phyloP scores from a whole-genome alignment of 2,113 vertebrate species.

The Amblyopsis rosae region DNA sequence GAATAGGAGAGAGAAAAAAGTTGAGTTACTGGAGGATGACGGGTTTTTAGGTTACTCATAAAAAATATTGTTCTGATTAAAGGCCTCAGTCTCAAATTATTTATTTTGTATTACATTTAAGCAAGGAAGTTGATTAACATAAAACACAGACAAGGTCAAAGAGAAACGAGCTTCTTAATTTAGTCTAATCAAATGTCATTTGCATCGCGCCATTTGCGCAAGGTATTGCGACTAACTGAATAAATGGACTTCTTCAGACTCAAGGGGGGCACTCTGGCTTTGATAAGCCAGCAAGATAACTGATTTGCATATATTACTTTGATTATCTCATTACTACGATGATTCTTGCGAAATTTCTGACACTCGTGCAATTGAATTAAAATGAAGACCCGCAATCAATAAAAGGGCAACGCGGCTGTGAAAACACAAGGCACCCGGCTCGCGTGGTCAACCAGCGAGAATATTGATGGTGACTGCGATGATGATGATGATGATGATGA shows the following conservation, averaged over 20 bases:
- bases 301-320: constrained; percentile 99
- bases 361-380: constrained; percentile 81
- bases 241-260: constrained; percentile 99
- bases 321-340: constrained; percentile 99
- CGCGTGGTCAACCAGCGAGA: constrained; percentile 58
- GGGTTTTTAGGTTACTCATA: background rate
- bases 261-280: constrained; percentile 95
- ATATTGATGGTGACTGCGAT: background rate
- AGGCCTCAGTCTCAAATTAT: constrained; percentile 67
- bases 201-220: constrained; percentile 98
- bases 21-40: constrained; percentile 13
- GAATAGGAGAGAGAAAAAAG: constrained; percentile 14
- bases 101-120: constrained; percentile 71
- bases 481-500: constrained; percentile 44
- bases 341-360: constrained; percentile 93
- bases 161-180: constrained; percentile 99
- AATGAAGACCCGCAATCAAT: constrained; percentile 79
- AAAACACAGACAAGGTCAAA: constrained; percentile 99
- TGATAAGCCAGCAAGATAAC: constrained; percentile 98
- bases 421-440: constrained; percentile 56
- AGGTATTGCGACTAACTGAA: constrained; percentile 99
- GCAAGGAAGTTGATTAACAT: constrained; percentile 91
- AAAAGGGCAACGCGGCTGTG: constrained; percentile 75
- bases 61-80: constrained; percentile 59
- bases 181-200: constrained; percentile 99